phyloP scores from a whole-genome alignment of 2,888 invertebrate genomes.

The Tromatobia lineatoria region DNA sequence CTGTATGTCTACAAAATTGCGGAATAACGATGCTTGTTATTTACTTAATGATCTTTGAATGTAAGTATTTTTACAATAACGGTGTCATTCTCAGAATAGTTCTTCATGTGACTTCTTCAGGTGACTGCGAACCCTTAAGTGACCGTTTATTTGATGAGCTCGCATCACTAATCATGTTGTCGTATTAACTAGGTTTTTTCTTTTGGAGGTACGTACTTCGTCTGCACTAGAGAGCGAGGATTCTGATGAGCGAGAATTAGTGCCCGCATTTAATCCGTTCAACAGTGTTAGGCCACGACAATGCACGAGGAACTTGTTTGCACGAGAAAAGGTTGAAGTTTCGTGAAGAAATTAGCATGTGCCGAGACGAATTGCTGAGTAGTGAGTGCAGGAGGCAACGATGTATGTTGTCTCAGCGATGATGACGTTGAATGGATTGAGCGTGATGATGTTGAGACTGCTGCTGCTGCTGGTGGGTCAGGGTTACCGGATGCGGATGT shows the following conservation, averaged over 20 bases:
- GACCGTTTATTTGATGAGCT: too few species aligned
- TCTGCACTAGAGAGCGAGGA: not conserved
- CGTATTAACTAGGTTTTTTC: not conserved
- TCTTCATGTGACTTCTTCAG: too few species aligned
- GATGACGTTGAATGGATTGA: slow-evolving; percentile 80
- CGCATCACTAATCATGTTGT: not conserved
- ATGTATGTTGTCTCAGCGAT: slow-evolving; percentile 79
- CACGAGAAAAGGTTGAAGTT: slow-evolving; percentile 24
- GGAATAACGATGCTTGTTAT: too few species aligned
- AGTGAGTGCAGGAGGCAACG: not conserved
- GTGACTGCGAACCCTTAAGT: too few species aligned
- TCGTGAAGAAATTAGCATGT: not conserved
- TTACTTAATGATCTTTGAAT: too few species aligned
- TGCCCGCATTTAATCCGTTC: slow-evolving; percentile 19
- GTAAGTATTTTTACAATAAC: too few species aligned
- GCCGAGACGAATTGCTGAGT: not conserved
- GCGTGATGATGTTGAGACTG: slow-evolving; percentile 65
- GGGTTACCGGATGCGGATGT: slow-evolving; percentile 78
- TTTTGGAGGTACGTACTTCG: slow-evolving; percentile 51
- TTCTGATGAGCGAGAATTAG: slow-evolving; percentile 9
- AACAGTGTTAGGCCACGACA: slow-evolving; percentile 19
- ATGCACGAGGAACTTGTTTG: slow-evolving; percentile 15
- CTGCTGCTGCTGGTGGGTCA: slow-evolving; percentile 75
- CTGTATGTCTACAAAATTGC: too few species aligned
- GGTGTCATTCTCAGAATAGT: too few species aligned